Evolutionary conservation across 2,888 invertebrate genomes (phyloP), one percentile per base, ranked within the genome.

Genomic region (Drosophila prolongata): DNA sequence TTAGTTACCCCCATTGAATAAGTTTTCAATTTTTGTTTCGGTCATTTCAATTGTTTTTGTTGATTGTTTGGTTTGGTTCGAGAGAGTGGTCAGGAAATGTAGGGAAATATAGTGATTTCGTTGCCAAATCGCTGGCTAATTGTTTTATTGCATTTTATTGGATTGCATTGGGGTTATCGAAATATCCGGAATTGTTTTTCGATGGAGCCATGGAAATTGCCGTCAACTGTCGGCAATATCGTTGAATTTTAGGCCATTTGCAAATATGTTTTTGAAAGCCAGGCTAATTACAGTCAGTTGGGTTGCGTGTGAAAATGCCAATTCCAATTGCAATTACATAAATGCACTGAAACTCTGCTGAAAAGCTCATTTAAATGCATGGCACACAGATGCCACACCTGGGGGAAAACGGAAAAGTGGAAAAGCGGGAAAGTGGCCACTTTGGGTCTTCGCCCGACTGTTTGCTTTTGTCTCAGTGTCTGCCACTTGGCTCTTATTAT

Each of bases 351-450:
- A 40, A 47, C 11, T 47, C 57, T 65, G 40, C 46, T 52, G 49
- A 42, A 75, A 75, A 79, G 58, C 71, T 71, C 73, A 77, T 82
- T 75, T 86, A 78, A 79, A 83, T 83, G 72, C 75, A 75, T 69
- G 66, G 44, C 69, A 42, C 44, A 61, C 34, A 16, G 37, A 16
- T 27, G 19, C 27, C 35, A 10, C 40, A 67, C 30, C 30, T 30
- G 43, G 49, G 47, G 49, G 16, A 3, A 27, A 50, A 16, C 1
- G n/a, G n/a, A 3, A n/a, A n/a, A n/a, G 30, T 30, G 30, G 38
- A 10, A n/a, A n/a, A 53, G 30, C 55, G 40, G 58, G 16, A 30
- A 30, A 34, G 38, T 38, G 11, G 64, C 8, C 46, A 73, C 71
- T 62, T 56, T 61, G 35, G 37, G 37, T 43, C 40, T 34, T 24